A percentile compares a stretch with the other conserved stretches of the same genome.
Conservation (phyloP, 2,113 vertebrate species). For the Tringa solitaria region DNA sequence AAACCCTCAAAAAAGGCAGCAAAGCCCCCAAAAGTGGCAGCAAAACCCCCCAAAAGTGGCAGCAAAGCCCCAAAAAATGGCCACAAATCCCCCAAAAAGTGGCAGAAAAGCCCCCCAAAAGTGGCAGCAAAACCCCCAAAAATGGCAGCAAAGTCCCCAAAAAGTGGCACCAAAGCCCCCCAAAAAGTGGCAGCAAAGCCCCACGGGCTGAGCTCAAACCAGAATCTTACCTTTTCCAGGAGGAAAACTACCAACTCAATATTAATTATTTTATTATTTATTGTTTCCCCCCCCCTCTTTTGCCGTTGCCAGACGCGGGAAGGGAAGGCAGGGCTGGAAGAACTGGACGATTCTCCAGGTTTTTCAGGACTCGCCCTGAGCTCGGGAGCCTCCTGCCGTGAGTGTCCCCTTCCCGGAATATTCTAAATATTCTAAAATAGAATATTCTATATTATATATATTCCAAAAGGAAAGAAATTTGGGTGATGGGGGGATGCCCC, state of each 20-base stretch:
- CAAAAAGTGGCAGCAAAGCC: too few species aligned
- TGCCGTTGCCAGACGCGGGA: background rate
- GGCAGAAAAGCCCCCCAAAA: background rate
- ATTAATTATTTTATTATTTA: background rate
- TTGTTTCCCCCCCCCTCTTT: background rate
- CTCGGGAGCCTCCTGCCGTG: background rate
- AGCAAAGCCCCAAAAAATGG: background rate
- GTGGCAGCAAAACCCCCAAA: background rate
- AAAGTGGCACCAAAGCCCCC: too few species aligned
- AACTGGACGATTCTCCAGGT: background rate
- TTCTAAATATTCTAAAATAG: too few species aligned
- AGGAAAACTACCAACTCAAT: background rate
- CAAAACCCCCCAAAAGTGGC: background rate
- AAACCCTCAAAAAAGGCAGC: too few species aligned
- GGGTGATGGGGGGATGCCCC: accelerated
- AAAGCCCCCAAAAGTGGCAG: background rate
- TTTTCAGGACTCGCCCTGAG: background rate
- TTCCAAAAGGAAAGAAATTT: accelerated
- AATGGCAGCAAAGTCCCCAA: background rate
- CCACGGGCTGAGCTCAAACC: too few species aligned
- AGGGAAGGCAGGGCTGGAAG: background rate
- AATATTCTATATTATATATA: too few species aligned
- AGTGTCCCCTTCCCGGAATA: background rate
- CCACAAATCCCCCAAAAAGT: background rate
- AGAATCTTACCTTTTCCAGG: background rate